Evolutionary conservation across 2,888 invertebrate species (phyloP).

Genomic region (Xylota sylvarum): DNA sequence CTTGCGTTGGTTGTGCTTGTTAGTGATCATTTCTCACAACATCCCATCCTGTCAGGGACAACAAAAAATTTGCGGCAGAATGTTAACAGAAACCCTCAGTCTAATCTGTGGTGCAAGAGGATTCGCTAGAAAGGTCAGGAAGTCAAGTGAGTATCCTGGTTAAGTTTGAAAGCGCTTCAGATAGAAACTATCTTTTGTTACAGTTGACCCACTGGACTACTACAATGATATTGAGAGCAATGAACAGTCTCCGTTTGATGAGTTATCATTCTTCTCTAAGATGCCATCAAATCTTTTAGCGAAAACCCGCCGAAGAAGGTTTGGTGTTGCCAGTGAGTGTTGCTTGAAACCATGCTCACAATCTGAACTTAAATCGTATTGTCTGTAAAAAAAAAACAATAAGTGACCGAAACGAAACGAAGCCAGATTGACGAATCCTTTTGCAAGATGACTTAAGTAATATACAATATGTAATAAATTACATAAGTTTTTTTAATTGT

Average conservation of each 20-base stretch:
- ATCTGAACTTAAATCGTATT: constrained; percentile 79
- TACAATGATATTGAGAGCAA: neutral
- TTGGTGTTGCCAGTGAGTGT: constrained; percentile 80
- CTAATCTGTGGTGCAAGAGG: neutral
- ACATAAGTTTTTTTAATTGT: no score
- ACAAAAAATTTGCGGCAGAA: neutral
- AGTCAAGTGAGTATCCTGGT: constrained; percentile 7
- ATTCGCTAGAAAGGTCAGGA: constrained; percentile 5
- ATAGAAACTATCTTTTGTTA: neutral
- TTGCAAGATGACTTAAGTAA: no score
- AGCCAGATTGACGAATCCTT: no score
- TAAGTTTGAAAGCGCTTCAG: neutral
- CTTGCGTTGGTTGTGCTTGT: neutral
- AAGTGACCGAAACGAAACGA: no score
- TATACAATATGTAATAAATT: no score
- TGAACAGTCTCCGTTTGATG: constrained; percentile 30
- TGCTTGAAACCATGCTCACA: constrained; percentile 79
- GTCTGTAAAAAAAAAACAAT: constrained; percentile 54
- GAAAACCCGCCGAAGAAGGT: constrained; percentile 79
- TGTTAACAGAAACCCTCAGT: neutral
- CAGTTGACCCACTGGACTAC: constrained; percentile 8
- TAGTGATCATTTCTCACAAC: neutral
- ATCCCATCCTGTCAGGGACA: neutral
- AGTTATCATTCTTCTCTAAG: constrained; percentile 72
- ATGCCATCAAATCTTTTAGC: constrained; percentile 72